Evolutionary conservation across 1,140 invertebrate species (phyloP).

Genomic region (Drosophila novamexicana): DNA sequence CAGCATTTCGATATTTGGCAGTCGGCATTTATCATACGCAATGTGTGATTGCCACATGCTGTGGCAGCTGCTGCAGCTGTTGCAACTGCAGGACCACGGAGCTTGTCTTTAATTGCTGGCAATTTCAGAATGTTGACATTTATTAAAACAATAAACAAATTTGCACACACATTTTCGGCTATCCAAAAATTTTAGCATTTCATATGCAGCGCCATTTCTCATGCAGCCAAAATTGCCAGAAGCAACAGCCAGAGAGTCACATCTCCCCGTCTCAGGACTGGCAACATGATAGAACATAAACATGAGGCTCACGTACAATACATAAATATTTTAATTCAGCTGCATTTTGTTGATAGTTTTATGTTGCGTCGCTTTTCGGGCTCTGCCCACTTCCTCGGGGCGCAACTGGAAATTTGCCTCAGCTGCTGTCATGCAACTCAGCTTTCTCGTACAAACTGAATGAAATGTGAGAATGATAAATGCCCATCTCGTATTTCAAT

Average conservation of each 20-base stretch:
- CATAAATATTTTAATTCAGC: slow-evolving; percentile 77
- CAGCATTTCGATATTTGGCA: slow-evolving; percentile 39
- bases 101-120: slow-evolving; percentile 65
- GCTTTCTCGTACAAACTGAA: not conserved
- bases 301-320: slow-evolving; percentile 65
- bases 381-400: not conserved
- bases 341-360: slow-evolving; percentile 76
- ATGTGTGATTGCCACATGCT: slow-evolving; percentile 37
- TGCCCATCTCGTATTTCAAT: slow-evolving; percentile 65
- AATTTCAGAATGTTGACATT: slow-evolving; percentile 70
- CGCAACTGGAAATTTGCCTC: slow-evolving; percentile 17
- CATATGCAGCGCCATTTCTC: slow-evolving; percentile 6
- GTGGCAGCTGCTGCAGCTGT: slow-evolving; percentile 20
- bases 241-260: not conserved
- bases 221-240: slow-evolving; percentile 21
- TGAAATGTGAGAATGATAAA: slow-evolving; percentile 53
- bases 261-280: not conserved
- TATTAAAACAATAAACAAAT: slow-evolving; percentile 82
- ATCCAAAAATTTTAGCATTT: slow-evolving; percentile 27
- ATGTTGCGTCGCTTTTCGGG: slow-evolving; percentile 32
- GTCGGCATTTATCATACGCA: slow-evolving; percentile 69
- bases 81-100: slow-evolving; percentile 14
- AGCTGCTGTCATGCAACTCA: slow-evolving; percentile 17
- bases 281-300: slow-evolving; percentile 33
- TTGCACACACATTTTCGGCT: slow-evolving; percentile 32